Evolutionary conservation across 2,888 invertebrate species (phyloP).

Genomic region (Cyaniris semiargus): DNA sequence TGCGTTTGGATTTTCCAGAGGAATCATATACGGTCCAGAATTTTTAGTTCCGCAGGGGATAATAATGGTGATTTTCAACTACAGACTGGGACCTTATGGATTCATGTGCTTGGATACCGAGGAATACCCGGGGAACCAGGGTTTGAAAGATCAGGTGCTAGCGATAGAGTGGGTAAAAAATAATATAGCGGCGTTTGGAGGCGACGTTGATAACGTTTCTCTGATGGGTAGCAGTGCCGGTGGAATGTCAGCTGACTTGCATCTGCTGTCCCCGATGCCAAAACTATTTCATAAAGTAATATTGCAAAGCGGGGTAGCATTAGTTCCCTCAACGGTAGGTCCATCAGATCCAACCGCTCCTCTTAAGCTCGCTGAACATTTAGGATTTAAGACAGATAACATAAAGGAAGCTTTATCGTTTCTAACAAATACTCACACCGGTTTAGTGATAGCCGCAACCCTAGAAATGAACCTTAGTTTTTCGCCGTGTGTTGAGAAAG

Average conservation of each 20-base stretch:
- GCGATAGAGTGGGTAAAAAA: conserved; percentile 60
- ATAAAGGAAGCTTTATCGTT: conserved; percentile 51
- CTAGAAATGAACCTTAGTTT: conserved; percentile 44
- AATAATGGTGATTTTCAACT: conserved; percentile 59
- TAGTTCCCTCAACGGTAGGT: conserved; percentile 43
- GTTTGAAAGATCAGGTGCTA: conserved; percentile 57
- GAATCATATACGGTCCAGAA: conserved; percentile 51
- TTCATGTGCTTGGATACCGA: conserved; percentile 59
- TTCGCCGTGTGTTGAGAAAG: conserved; percentile 53
- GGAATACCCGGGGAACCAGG: conserved; percentile 59
- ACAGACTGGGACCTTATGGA: conserved; percentile 59
- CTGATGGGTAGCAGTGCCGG: conserved; percentile 61
- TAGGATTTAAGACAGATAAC: conserved; percentile 50
- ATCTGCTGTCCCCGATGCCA: conserved; percentile 51
- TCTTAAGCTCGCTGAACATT: conserved; percentile 48
- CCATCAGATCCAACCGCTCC: conserved; percentile 48
- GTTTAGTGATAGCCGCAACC: conserved; percentile 49
- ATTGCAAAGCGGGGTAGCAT: conserved; percentile 53
- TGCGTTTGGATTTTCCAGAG: conserved; percentile 47
- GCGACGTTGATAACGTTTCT: conserved; percentile 55
- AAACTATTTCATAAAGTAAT: conserved; percentile 55
- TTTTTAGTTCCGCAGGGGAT: conserved; percentile 55
- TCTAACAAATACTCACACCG: conserved; percentile 47
- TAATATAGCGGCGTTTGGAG: conserved; percentile 60
- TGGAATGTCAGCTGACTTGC: conserved; percentile 51